Base-by-base conservation (phyloP, 2,797 vertebrate species). In the Pantherophis vulpinus region DNA sequence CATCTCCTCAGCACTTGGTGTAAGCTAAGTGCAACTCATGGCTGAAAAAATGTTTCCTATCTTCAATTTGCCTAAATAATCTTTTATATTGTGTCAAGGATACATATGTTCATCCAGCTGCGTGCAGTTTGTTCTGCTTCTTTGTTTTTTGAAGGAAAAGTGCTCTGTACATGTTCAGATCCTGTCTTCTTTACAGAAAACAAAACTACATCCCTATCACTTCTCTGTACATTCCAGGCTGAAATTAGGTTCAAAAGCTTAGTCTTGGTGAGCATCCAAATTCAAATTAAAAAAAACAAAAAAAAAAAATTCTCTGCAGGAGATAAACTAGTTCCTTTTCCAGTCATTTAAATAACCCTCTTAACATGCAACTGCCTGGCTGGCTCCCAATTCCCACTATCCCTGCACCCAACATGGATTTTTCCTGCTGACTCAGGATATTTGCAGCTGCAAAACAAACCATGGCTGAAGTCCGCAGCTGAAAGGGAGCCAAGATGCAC, bases 361-460 rank as follows among this genome's bases (percentile, higher is more conserved):
- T 89, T 86, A 91, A 93, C 93, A 93, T 93, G 93, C 93, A 93
- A 93, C 87, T 74, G 87, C 87, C 90, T 93, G 93, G 93, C 93
- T 89, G 87, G 58, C 58, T 91, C 93, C 90, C 93, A 93, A 91
- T 93, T 93, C 93, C 93, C 93, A 91, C 93, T 87, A 91, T 91
- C 54, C 87, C 87, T 89, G 87, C 93, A 91, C 93, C 93, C 93
- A 93, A 37, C 93, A 66, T 86, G 90, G 90, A 86, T 89, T 93
- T 83, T 96, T 97, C 96, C 95, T 96, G 96, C 96, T 96, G 96
- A 97, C 95, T 91, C 90, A 93, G 93, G 91, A 88, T 60, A 92
- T 92, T 88, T 63, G 37, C 89, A 89, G 29, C 93, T 25, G 56
- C 91, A 97, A 97, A 97, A 97, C 96, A 97, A 95, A 93, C 91